Evolutionary conservation across 2,113 vertebrate species (phyloP).

Genomic region (Callopanchax toddi): DNA sequence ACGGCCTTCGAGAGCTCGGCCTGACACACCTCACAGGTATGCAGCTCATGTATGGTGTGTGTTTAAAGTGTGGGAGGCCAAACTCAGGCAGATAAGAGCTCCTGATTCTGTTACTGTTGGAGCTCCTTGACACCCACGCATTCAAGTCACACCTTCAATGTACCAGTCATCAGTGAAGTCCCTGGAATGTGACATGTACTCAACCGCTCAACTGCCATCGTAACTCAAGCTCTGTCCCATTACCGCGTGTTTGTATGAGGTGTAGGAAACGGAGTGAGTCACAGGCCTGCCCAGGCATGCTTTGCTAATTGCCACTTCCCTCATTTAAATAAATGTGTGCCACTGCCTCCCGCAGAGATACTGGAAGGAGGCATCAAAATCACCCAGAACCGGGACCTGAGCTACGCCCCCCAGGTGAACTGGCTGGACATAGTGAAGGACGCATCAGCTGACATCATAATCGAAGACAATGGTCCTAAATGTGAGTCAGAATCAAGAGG

Average conservation of each 20-base stretch:
- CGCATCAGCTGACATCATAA: slow-evolving; percentile 62
- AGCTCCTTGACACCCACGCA: slow-evolving; percentile 53
- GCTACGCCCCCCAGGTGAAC: slow-evolving; percentile 84
- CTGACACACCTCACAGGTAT: slow-evolving; percentile 91
- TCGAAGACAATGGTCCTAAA: slow-evolving; percentile 79
- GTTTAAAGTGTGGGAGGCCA: slow-evolving; percentile 42
- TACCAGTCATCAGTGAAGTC: slow-evolving; percentile 24
- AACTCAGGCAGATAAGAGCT: slow-evolving; percentile 26
- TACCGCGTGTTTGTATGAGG: slow-evolving; percentile 5
- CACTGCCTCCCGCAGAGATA: slow-evolving; percentile 83
- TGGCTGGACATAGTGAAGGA: slow-evolving; percentile 90
- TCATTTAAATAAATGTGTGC: slow-evolving; percentile 53
- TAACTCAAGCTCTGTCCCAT: slow-evolving; percentile 46
- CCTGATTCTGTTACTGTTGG: slow-evolving; percentile 19
- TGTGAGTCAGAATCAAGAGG: slow-evolving; percentile 52
- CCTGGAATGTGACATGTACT: slow-evolving; percentile 51
- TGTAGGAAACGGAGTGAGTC: slow-evolving; percentile 59
- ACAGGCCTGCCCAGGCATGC: slow-evolving; percentile 50
- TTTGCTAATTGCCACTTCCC: slow-evolving; percentile 20
- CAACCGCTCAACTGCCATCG: slow-evolving; percentile 60
- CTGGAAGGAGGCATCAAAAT: slow-evolving; percentile 89
- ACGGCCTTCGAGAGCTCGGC: slow-evolving; percentile 85
- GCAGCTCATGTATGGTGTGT: slow-evolving; percentile 10
- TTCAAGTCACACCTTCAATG: slow-evolving; percentile 46
- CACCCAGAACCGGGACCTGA: slow-evolving; percentile 86